Conservation (phyloP, 1,140 invertebrate species). For the Zeugodacus cucurbitae region DNA sequence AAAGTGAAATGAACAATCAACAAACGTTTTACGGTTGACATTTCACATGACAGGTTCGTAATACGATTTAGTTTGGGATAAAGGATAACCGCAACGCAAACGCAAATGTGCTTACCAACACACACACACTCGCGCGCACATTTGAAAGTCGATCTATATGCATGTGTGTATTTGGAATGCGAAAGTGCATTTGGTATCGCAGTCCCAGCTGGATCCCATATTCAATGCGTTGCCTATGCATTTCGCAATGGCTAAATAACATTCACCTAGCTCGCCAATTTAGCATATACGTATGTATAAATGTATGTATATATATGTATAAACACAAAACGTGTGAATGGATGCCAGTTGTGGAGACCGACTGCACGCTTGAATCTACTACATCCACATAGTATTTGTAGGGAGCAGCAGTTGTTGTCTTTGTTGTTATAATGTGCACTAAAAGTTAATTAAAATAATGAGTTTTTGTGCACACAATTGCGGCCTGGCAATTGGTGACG, state of each 20-base stretch:
- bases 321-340: background rate
- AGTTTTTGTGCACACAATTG: constrained; percentile 52
- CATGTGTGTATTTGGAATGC: background rate
- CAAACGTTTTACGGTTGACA: constrained; percentile 65
- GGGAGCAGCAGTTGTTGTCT: background rate
- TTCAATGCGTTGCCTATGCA: background rate
- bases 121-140: background rate
- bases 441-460: constrained; percentile 67
- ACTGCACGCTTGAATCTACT: background rate
- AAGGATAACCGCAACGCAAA: constrained; percentile 53
- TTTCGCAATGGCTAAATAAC: background rate
- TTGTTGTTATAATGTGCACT: constrained; percentile 50
- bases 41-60: constrained; percentile 66
- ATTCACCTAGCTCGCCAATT: background rate
- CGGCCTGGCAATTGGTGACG: background rate
- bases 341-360: background rate
- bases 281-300: background rate
- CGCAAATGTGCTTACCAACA: constrained; percentile 7
- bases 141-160: background rate
- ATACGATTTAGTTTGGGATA: constrained; percentile 65
- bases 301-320: background rate
- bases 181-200: background rate
- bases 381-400: background rate
- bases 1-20: constrained; percentile 64
- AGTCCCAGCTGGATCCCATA: background rate